Conservation (phyloP, 2,113 vertebrate species). For the Lutjanus erythropterus region DNA sequence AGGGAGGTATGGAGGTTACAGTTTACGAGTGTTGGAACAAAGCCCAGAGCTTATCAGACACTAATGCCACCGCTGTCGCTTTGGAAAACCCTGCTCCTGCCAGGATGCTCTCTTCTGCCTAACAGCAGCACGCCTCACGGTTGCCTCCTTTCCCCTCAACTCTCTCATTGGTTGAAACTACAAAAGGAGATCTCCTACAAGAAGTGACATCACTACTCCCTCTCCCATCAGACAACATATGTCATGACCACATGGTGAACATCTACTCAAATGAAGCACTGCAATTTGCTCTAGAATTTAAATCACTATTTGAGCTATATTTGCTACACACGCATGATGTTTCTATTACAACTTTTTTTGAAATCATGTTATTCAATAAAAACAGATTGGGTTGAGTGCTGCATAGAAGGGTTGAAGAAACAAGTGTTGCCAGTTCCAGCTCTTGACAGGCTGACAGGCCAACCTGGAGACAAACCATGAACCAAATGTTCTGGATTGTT, state of each 20-base stretch:
- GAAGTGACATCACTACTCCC: constrained; percentile 61
- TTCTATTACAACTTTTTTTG: not conserved
- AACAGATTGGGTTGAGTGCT: constrained; percentile 16
- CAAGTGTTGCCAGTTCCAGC: constrained; percentile 23
- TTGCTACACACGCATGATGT: not conserved
- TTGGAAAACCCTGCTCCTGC: constrained; percentile 62
- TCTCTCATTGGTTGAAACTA: constrained; percentile 62
- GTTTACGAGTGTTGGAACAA: constrained; percentile 53
- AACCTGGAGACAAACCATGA: constrained; percentile 37
- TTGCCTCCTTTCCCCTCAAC: constrained; percentile 43
- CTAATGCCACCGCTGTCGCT: constrained; percentile 53
- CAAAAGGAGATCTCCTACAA: constrained; percentile 60
- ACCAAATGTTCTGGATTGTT: constrained; percentile 40
- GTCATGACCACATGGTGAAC: constrained; percentile 55
- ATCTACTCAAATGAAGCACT: constrained; percentile 16
- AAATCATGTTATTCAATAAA: not conserved
- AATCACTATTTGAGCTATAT: not conserved
- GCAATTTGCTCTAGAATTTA: not conserved
- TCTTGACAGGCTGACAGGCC: constrained; percentile 15
- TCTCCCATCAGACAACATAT: constrained; percentile 32
- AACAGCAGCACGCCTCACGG: constrained; percentile 67
- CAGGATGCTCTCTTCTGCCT: constrained; percentile 74
- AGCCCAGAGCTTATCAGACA: constrained; percentile 63
- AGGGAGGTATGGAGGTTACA: constrained; percentile 15
- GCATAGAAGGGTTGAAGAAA: constrained; percentile 2